phyloP scores from a whole-genome alignment of 1,140 invertebrate species.

The Caerostris darwini region DNA sequence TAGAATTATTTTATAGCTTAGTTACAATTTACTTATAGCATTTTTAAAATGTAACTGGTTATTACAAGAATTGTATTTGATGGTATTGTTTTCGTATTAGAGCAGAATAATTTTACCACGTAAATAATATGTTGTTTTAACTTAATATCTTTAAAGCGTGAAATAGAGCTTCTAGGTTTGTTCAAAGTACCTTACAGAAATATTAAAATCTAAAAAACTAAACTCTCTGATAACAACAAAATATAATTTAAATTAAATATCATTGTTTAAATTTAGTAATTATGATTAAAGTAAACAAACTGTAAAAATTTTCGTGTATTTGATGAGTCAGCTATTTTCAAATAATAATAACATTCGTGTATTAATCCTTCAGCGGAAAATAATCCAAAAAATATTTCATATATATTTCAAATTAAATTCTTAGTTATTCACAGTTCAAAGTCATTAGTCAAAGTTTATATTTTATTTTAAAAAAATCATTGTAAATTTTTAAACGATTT shows the following conservation, averaged over 20 bases:
- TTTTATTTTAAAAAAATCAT: no score
- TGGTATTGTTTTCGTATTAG: slow-evolving; percentile 36
- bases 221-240: slow-evolving; percentile 25
- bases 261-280: background rate
- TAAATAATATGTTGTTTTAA: background rate
- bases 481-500: no score
- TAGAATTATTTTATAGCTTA: slow-evolving; percentile 34
- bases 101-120: slow-evolving; percentile 15
- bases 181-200: slow-evolving; percentile 35
- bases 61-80: slow-evolving; percentile 17
- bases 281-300: background rate
- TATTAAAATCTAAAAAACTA: slow-evolving; percentile 33
- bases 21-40: slow-evolving; percentile 19
- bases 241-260: background rate
- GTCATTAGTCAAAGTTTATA: no score
- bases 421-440: no score
- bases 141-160: background rate
- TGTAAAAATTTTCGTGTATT: background rate
- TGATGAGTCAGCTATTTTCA: background rate
- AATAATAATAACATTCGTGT: background rate
- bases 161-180: slow-evolving; percentile 55
- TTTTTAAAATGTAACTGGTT: slow-evolving; percentile 24
- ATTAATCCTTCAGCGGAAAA: background rate
- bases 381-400: no score
- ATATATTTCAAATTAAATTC: no score